Base-by-base conservation (phyloP, 2,113 vertebrate genomes). In the Theropithecus gelada region DNA sequence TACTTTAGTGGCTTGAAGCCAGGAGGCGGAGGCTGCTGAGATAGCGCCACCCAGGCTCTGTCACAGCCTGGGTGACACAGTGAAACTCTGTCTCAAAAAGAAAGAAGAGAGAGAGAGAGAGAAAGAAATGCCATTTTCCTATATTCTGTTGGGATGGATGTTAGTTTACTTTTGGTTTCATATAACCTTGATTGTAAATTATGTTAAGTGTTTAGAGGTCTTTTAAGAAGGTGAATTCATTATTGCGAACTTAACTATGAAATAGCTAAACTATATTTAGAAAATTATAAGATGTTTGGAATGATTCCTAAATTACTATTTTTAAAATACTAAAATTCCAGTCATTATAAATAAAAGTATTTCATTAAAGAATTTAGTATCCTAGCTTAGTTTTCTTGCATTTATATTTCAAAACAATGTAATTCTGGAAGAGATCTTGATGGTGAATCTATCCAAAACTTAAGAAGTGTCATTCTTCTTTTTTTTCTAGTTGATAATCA, bases 401-500 rank as follows among this genome's bases (percentile, higher is more conserved):
- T 84, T 97, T 96, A 52, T 92, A 90, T 83, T 97, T 55, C 35
- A 92, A 76, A 98, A 68, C 40, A 88, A 64, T 96, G 25, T 89
- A 25, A 52, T 95, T 93, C 96, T 94, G 50, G 48, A 94, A 25
- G 70, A 68, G 35, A 82, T 86, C 23, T 91, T 86, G 2, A 83
- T 85, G 43, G 59, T 45, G 89, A 96, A 72, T 81, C 27, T 92
- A 2, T 97, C 64, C 61, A 80, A 68, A 94, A 91, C 86, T 94
- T 95, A 97, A 96, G 90, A 97, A 95, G 72, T 93, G 43, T 82
- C 61, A n/a, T 91, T 91, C 9, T n/a, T 88, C 93, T 50, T 89
- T 93, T 72, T 38, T 40, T 16, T 7, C 85, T 96, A 66, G 43
- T 89, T 97, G 73, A 25, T 97, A 95, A 83, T 97, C 59, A 97